Evolutionary conservation across 2,113 vertebrate genomes (phyloP).

Genomic region (Solea senegalensis): DNA sequence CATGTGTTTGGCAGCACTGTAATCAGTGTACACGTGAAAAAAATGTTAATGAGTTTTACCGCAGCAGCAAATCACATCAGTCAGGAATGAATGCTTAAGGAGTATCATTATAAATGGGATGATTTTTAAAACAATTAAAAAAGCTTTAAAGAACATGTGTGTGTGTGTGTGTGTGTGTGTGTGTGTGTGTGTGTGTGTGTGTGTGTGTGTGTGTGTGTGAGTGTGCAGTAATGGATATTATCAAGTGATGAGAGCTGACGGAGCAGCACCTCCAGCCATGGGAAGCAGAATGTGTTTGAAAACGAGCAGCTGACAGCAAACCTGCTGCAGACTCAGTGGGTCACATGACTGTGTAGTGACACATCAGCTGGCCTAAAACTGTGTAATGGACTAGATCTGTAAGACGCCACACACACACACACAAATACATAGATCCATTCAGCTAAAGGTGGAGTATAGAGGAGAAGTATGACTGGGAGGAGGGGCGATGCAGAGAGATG

Average conservation of each 20-base stretch:
- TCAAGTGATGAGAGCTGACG: background rate
- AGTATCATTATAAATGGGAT: no score
- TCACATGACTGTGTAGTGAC: conserved; percentile 60
- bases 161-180: no score
- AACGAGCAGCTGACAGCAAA: conserved; percentile 44
- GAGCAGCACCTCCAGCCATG: background rate
- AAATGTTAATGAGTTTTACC: no score
- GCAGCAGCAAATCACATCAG: no score
- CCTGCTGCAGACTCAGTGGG: conserved; percentile 13
- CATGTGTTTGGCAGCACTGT: no score
- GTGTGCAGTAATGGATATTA: no score
- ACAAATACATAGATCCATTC: conserved; percentile 14
- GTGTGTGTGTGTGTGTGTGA: no score
- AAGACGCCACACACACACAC: conserved; percentile 30
- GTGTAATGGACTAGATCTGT: conserved; percentile 56
- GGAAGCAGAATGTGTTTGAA: conserved; percentile 8
- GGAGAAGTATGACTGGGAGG: conserved; percentile 23
- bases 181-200: no score
- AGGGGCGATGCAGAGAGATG: conserved; percentile 51
- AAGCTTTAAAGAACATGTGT: no score
- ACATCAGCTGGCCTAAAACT: conserved; percentile 46
- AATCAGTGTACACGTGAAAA: no score
- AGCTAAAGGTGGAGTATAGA: background rate
- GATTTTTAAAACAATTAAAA: no score
- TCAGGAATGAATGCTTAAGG: no score